Percentiles rank a stretch among this genome's conserved stretches.
Conservation (phyloP, 2,888 invertebrate genomes). For the Polyommatus icarus region DNA sequence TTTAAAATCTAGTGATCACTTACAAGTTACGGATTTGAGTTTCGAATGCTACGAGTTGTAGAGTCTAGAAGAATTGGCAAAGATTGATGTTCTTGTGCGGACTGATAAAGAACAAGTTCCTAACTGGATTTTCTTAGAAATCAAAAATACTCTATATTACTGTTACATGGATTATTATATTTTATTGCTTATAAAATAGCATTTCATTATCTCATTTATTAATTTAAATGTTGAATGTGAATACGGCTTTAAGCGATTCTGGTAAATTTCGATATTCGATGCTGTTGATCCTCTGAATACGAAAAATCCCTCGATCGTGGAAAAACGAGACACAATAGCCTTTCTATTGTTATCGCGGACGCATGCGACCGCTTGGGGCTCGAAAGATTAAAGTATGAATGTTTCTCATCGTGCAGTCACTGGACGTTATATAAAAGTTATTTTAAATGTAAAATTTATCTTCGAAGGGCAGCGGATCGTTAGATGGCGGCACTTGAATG, state of each 20-base stretch:
- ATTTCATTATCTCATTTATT: no score
- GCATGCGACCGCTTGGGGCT: no score
- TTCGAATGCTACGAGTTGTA: not conserved
- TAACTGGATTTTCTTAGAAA: not conserved
- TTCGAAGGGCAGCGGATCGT: not conserved
- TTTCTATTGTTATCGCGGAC: no score
- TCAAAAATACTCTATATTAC: not conserved
- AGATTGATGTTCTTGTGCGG: not conserved
- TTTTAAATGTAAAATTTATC: not conserved
- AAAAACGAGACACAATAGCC: no score
- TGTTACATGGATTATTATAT: not conserved
- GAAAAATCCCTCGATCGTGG: no score
- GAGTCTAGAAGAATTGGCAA: not conserved
- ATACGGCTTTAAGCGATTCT: no score
- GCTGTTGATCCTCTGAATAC: no score
- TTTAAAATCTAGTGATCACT: not conserved
- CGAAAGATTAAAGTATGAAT: no score
- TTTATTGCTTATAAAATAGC: no score
- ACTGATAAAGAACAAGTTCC: constrained; percentile 1
- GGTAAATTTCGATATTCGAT: no score
- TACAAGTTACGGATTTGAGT: not conserved
- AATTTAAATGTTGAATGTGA: not conserved
- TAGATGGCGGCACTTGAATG: not conserved
- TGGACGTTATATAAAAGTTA: not conserved
- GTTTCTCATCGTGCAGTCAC: no score